Evolutionary conservation across 2,113 vertebrate species (phyloP), one percentile per base, ranked within the genome.

Genomic region (Myrmophylax atrothorax): DNA sequence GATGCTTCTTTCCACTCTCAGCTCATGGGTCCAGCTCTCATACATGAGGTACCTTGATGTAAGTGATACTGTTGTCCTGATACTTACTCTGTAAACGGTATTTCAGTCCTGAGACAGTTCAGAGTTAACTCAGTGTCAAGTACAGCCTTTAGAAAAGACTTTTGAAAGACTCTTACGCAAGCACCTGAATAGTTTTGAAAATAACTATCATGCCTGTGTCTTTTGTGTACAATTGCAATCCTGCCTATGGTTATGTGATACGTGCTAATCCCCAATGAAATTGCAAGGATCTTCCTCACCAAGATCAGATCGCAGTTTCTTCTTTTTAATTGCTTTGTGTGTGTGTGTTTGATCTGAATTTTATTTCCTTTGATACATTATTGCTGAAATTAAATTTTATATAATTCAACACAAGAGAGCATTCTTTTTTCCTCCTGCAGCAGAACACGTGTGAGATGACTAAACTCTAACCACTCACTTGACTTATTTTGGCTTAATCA

Each of bases 21-120:
- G 42, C 28, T 73, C 33, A 42, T 19, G 9, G 10, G 28, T 76
- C 31, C 25, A 64, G 24, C 13, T 63, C 29, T 87, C 62, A 18
- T 22, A 58, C 1, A 38, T 2, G 10, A 44, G 10, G 33, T 38
- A 67, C 14, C 8, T 75, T 0, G 0, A 26, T 42, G 14, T 42
- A 79, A 63, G 47, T 12, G 28, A 86, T 38, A 70, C 26, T 42
- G 17, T 23, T 66, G 18, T n/a, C 49, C 37, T 31, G 26, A 4
- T 66, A 74, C 31, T 93, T 92, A 86, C 50, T 62, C 64, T 74
- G 33, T 28, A 73, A 76, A 37, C 4, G 7, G 26, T 55, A 94
- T 55, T 74, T 83, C 78, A 66, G 59, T 22, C 47, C 55, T 63
- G 15, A 38, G 23, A 69, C 18, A 59, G 16, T 14, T 77, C 42